A percentile compares a stretch with the other conserved stretches of the same genome.
Evolutionary conservation across 2,797 vertebrate genomes (phyloP).

Genomic region (Garrulus glandarius): DNA sequence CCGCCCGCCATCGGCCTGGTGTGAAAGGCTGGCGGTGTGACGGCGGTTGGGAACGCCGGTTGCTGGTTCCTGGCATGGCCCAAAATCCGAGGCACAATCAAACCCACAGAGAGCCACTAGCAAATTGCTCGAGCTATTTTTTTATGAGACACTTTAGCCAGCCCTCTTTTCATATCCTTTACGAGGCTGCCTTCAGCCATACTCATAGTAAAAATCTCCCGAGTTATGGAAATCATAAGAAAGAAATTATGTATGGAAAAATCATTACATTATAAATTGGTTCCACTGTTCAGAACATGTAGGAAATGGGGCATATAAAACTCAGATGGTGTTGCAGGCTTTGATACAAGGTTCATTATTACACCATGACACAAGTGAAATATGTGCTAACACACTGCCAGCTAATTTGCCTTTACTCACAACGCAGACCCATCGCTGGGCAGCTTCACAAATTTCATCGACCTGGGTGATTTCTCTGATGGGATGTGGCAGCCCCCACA

Average conservation of each 20-base stretch:
- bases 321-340: conserved; percentile 72
- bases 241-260: conserved; percentile 81
- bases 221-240: conserved; percentile 76
- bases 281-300: conserved; percentile 77
- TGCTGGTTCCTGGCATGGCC: background rate
- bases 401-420: conserved; percentile 76
- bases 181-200: conserved; percentile 46
- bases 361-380: conserved; percentile 69
- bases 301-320: conserved; percentile 80
- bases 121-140: conserved; percentile 12
- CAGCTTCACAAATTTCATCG: conserved; percentile 52
- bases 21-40: background rate
- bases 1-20: background rate
- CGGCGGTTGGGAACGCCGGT: background rate
- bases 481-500: background rate
- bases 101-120: conserved; percentile 49
- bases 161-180: conserved; percentile 62
- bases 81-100: conserved; percentile 10
- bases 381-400: conserved; percentile 70
- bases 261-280: conserved; percentile 81
- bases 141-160: conserved; percentile 68
- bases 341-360: conserved; percentile 75
- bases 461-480: conserved; percentile 26
- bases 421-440: conserved; percentile 40
- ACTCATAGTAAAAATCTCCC: conserved; percentile 53